phyloP scores from a whole-genome alignment of 2,113 vertebrate genomes.

The Rhinolophus ferrumequinum region DNA sequence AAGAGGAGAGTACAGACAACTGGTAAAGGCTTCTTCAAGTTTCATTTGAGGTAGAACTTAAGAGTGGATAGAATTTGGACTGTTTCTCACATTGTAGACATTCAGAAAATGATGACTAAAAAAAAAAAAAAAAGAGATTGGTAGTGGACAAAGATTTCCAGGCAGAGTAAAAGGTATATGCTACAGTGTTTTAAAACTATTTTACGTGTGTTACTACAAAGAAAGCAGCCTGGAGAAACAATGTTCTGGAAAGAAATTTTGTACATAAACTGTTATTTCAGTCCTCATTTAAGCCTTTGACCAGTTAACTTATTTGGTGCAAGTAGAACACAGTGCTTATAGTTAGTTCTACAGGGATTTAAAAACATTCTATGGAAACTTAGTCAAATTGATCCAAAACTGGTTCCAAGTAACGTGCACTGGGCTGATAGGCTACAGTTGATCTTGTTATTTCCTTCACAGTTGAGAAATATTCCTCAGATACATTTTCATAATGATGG shows the following conservation, averaged over 20 bases:
- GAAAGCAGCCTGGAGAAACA: neutral
- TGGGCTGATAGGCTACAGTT: neutral
- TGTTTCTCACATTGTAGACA: neutral
- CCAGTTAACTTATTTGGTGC: constrained; percentile 4
- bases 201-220: constrained; percentile 6
- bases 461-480: neutral
- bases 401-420: neutral
- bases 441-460: neutral
- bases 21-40: neutral
- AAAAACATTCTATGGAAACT: neutral
- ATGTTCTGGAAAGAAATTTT: neutral
- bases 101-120: constrained; percentile 5
- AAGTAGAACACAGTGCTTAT: neutral
- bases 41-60: neutral
- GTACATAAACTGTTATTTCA: neutral
- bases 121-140: neutral
- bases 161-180: neutral
- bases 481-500: neutral
- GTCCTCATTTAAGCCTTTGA: neutral
- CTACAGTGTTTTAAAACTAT: neutral
- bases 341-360: neutral
- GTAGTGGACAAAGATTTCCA: constrained; percentile 6
- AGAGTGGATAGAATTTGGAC: neutral
- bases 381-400: neutral
- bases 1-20: neutral